Conservation (phyloP, 2,888 invertebrate species). For the Sphecodes monilicornis region DNA sequence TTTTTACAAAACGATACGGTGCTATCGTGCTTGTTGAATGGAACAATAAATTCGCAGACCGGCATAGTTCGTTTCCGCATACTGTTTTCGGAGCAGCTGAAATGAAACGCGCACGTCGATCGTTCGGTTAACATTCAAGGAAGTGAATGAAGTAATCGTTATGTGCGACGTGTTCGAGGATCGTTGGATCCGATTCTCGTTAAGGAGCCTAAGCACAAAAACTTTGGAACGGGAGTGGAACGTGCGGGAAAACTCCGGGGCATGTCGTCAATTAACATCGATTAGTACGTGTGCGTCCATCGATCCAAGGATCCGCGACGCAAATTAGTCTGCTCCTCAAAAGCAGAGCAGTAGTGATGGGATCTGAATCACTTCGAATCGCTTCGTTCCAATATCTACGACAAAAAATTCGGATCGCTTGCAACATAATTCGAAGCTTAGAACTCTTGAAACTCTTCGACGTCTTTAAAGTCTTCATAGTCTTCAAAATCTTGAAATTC, state of each 20-base stretch:
- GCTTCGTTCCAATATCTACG: too few species aligned
- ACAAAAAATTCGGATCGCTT: too few species aligned
- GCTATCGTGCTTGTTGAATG: neutral
- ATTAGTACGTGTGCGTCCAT: constrained; percentile 33
- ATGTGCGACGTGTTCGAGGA: constrained; percentile 15
- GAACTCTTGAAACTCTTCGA: too few species aligned
- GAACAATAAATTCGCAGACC: neutral
- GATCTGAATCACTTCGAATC: too few species aligned
- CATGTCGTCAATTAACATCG: constrained; percentile 48
- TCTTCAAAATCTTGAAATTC: too few species aligned
- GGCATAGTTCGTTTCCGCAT: neutral
- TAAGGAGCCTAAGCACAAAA: neutral
- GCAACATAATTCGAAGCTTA: too few species aligned
- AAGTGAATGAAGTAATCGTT: constrained; percentile 27
- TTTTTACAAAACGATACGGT: neutral
- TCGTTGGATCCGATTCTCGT: neutral
- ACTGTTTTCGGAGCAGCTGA: neutral
- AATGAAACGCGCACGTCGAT: neutral
- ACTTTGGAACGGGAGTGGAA: constrained; percentile 12
- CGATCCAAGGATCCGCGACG: constrained; percentile 16
- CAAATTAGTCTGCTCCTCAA: constrained; percentile 23
- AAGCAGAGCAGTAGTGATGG: neutral
- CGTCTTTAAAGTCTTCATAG: too few species aligned
- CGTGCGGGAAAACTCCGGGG: constrained; percentile 33
- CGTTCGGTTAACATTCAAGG: constrained; percentile 41